Evolutionary conservation across 2,888 invertebrate species (phyloP).

Genomic region (Sarcophaga variegata): DNA sequence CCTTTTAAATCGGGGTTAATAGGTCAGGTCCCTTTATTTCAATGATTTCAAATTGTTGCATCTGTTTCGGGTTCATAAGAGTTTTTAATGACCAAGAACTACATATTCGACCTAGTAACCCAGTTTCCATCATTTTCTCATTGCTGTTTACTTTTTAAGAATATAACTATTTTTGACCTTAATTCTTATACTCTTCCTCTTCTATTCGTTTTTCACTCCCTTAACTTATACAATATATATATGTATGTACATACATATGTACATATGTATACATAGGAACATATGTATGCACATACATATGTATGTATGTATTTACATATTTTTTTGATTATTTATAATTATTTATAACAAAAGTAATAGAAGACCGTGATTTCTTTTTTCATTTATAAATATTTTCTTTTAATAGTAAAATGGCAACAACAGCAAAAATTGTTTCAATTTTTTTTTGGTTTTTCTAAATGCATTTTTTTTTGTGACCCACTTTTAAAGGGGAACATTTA

Average conservation of each 20-base stretch:
- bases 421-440: not conserved
- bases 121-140: conserved; percentile 16
- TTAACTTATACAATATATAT: conserved; percentile 3
- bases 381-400: not conserved
- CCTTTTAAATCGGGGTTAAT: conserved; percentile 54
- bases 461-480: not conserved
- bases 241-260: not conserved
- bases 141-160: conserved; percentile 8
- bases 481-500: not conserved
- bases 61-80: conserved; percentile 13
- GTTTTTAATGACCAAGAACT: conserved; percentile 65
- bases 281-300: not conserved
- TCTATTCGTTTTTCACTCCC: not conserved
- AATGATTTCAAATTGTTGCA: conserved; percentile 58
- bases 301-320: not conserved
- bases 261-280: not conserved
- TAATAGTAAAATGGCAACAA: not conserved
- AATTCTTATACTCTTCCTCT: conserved; percentile 34
- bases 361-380: not conserved
- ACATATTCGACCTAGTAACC: conserved; percentile 64
- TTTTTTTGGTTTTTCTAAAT: not conserved
- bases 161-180: conserved; percentile 38
- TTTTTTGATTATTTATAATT: not conserved
- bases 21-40: conserved; percentile 58
- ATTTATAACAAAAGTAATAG: conserved; percentile 31